A percentile compares a stretch with the other conserved stretches of the same genome.
Evolutionary conservation across 2,113 vertebrate genomes (phyloP).

Genomic region (Hystrix brachyura): DNA sequence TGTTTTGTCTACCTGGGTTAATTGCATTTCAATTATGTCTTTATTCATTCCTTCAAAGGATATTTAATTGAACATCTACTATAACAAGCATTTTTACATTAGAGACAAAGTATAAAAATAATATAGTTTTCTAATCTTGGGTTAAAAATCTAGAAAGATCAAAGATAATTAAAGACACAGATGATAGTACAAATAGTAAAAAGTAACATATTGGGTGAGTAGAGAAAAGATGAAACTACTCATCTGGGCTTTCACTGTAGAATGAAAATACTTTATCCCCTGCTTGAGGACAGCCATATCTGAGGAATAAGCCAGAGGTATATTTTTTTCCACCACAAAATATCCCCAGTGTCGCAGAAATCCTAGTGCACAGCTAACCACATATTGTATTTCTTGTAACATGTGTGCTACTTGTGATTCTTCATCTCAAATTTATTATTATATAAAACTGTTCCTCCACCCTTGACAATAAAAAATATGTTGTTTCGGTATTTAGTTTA

Average conservation of each 20-base stretch:
- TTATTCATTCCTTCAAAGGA: conserved; percentile 33
- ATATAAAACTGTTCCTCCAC: not conserved
- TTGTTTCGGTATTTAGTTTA: not conserved
- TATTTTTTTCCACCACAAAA: not conserved
- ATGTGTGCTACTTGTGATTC: not conserved
- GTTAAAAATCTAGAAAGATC: conserved; percentile 17
- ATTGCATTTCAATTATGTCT: not conserved
- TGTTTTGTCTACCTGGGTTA: not conserved
- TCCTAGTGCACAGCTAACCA: not conserved
- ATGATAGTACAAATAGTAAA: not conserved
- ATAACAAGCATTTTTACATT: not conserved
- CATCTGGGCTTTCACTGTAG: not conserved
- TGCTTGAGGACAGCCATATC: not conserved
- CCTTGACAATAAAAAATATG: not conserved
- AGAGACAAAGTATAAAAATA: conserved; percentile 20
- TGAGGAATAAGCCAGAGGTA: not conserved
- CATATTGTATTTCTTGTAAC: not conserved
- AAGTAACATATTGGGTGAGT: not conserved
- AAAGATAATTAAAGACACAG: not conserved
- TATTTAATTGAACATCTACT: not conserved
- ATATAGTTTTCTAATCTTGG: not conserved
- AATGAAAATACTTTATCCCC: not conserved
- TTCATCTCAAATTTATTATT: not conserved
- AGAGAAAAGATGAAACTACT: not conserved
- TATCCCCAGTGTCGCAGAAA: not conserved